These are phyloP conservation scores for Caenorhabditis sinica DNA, from an alignment of 2,888 invertebrate species.

Conservation along the genomic window DNA sequence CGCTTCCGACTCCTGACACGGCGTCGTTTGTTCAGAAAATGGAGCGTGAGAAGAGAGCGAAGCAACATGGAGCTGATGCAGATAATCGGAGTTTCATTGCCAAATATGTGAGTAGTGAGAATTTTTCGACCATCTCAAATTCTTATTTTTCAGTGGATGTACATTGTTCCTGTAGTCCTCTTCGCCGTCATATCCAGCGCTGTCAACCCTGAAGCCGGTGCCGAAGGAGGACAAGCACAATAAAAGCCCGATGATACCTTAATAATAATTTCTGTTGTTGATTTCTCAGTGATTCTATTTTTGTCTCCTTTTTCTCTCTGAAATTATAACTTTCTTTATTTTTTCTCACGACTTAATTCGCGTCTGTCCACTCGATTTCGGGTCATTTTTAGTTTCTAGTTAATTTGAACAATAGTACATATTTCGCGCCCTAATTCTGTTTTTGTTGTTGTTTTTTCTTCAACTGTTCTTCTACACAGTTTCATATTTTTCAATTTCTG, in stretches of 20 bases:
- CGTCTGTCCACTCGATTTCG: conserved; percentile 16
- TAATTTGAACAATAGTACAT: background rate
- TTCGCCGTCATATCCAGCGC: conserved; percentile 93
- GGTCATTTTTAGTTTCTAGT: background rate
- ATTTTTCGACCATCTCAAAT: background rate
- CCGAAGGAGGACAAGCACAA: conserved; percentile 58
- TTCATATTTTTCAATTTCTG: background rate
- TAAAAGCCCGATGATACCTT: background rate
- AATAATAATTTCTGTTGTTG: background rate
- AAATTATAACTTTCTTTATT: background rate
- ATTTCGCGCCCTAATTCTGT: background rate
- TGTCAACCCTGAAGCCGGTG: conserved; percentile 88
- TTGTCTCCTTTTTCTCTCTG: background rate
- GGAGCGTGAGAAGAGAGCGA: conserved; percentile 93
- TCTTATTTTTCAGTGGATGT: conserved; percentile 94
- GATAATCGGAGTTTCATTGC: conserved; percentile 97
- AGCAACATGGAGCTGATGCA: conserved; percentile 87
- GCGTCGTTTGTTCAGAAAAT: conserved; percentile 94
- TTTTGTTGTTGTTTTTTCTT: conserved; percentile 20
- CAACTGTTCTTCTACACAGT: background rate
- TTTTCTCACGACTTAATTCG: conserved; percentile 1
- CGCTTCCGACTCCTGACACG: conserved; percentile 89
- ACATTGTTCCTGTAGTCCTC: conserved; percentile 94
- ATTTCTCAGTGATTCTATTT: conserved; percentile 13
- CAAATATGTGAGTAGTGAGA: conserved; percentile 92